phyloP scores from a whole-genome alignment of 2,113 vertebrate genomes.

The Clarias batrachus region DNA sequence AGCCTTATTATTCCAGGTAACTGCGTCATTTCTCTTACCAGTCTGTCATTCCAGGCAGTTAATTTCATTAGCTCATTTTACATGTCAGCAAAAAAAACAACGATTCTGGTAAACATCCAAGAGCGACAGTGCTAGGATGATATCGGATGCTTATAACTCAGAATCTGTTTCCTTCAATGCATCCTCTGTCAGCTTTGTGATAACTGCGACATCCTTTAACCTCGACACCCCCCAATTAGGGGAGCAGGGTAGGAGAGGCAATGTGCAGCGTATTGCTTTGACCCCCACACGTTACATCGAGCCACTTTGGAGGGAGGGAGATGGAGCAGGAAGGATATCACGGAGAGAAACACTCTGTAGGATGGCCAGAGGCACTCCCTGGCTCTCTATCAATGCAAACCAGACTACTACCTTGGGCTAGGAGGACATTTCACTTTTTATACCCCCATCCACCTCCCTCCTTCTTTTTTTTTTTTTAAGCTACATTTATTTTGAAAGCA shows the following conservation, averaged over 20 bases:
- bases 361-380: conserved; percentile 77
- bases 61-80: conserved; percentile 16
- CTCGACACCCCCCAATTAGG: conserved; percentile 74
- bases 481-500: conserved; percentile 87
- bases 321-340: conserved; percentile 71
- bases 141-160: conserved; percentile 62
- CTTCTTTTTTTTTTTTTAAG: conserved; percentile 56
- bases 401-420: conserved; percentile 87
- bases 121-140: conserved; percentile 60
- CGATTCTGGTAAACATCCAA: conserved; percentile 54
- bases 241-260: conserved; percentile 36
- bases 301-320: conserved; percentile 63
- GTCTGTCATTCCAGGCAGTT: conserved; percentile 14
- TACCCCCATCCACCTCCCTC: conserved; percentile 53
- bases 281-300: conserved; percentile 64
- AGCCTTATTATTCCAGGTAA: conserved; percentile 15
- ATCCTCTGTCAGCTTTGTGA: conserved; percentile 69
- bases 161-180: conserved; percentile 61
- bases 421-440: conserved; percentile 88
- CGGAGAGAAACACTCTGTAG: conserved; percentile 66
- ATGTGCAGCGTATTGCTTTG: conserved; percentile 62
- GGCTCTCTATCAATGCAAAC: conserved; percentile 92
- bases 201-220: conserved; percentile 73
- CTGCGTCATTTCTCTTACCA: not conserved
- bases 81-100: not conserved